Percentiles rank a stretch among this genome's conserved stretches.
Conservation (phyloP, 1,140 invertebrate genomes). For the Drosophila auraria region DNA sequence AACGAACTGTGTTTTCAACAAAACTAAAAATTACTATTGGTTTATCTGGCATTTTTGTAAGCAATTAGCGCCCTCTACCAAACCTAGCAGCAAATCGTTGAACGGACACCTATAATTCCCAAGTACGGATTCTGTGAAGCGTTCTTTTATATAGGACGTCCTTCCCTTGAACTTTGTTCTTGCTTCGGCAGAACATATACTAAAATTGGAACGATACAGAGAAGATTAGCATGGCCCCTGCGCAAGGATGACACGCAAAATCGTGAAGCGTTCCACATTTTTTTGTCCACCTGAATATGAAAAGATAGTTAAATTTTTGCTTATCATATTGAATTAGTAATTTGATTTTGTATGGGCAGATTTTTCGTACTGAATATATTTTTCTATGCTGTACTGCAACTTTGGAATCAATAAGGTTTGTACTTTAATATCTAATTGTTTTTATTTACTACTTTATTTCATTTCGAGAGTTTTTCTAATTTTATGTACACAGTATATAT, state of each 20-base stretch:
- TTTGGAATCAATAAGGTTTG: too few species aligned
- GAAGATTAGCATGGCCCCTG: conserved; percentile 97
- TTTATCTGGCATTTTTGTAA: not conserved
- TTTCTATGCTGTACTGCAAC: too few species aligned
- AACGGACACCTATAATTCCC: conserved; percentile 35
- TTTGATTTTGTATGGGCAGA: too few species aligned
- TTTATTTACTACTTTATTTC: too few species aligned
- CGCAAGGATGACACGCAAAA: conserved; percentile 96
- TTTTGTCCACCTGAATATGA: too few species aligned
- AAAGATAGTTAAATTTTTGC: too few species aligned
- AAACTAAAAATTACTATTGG: not conserved
- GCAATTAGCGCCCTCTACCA: not conserved
- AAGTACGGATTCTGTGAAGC: not conserved
- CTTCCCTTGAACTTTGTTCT: conserved; percentile 85
- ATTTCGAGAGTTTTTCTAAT: too few species aligned
- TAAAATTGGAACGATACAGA: conserved; percentile 96
- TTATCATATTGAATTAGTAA: too few species aligned
- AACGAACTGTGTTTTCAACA: conserved; percentile 70
- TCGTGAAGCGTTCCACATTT: conserved; percentile 94
- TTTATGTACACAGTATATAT: too few species aligned
- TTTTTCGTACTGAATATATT: too few species aligned
- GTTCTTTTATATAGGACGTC: conserved; percentile 30
- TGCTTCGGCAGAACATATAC: conserved; percentile 92
- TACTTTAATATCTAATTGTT: too few species aligned
- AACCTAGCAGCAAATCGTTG: not conserved